Percentiles rank a stretch among this genome's conserved stretches.
phyloP scores from a whole-genome alignment of 2,888 invertebrate genomes.

The Eucera pruinosa region DNA sequence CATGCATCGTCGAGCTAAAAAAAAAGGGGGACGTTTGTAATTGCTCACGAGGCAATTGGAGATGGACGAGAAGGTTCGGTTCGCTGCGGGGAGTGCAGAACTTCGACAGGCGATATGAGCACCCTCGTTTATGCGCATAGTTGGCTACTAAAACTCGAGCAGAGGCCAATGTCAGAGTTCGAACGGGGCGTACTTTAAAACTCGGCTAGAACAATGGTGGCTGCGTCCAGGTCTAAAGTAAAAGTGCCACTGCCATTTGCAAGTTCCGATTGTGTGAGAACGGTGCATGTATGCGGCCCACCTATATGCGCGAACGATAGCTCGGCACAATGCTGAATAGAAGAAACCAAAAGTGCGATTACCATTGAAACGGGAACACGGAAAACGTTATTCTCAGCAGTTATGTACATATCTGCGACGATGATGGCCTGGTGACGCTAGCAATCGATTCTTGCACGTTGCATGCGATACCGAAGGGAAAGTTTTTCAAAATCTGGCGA shows the following conservation, averaged over 20 bases:
- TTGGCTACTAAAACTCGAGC: constrained; percentile 50
- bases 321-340: constrained; percentile 55
- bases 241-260: constrained; percentile 66
- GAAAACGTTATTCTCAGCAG: constrained; percentile 51
- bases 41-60: constrained; percentile 27
- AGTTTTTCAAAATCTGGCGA: neutral
- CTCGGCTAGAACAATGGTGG: constrained; percentile 55
- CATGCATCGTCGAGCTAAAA: no score
- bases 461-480: neutral
- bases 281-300: neutral
- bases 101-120: constrained; percentile 37
- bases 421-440: constrained; percentile 7
- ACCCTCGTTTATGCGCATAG: constrained; percentile 37
- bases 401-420: constrained; percentile 44
- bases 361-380: constrained; percentile 52
- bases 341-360: constrained; percentile 70
- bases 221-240: constrained; percentile 30
- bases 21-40: no score
- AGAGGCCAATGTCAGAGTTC: constrained; percentile 69
- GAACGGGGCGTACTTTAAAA: constrained; percentile 59
- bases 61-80: neutral
- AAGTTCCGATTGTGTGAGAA: constrained; percentile 60
- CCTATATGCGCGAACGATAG: constrained; percentile 36
- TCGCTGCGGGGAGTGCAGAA: neutral
- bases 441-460: constrained; percentile 17